phyloP scores from a whole-genome alignment of 2,113 vertebrate species.

The Trematocara marginatum region DNA sequence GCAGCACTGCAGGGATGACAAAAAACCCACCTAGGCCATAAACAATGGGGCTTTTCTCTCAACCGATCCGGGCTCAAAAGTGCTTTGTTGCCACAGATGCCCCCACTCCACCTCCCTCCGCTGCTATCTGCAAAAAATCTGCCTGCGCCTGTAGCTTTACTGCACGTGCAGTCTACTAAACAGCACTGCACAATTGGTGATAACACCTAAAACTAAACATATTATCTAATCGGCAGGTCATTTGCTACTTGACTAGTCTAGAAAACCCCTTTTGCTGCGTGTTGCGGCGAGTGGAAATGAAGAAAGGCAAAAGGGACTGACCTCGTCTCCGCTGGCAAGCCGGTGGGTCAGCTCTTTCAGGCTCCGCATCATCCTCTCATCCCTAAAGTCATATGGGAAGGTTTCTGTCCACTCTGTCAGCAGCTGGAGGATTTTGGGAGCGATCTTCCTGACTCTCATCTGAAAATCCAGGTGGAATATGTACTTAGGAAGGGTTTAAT shows the following conservation, averaged over 20 bases:
- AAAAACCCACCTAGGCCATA: background rate
- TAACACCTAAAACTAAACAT: background rate
- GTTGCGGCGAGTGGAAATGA: background rate
- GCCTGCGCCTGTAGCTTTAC: conserved; percentile 1
- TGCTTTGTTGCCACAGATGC: conserved; percentile 19
- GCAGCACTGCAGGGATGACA: conserved; percentile 4
- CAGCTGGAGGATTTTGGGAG: conserved; percentile 87
- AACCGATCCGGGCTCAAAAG: conserved; percentile 8
- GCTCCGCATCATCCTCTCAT: conserved; percentile 90
- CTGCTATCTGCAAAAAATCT: conserved; percentile 25
- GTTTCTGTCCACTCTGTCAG: conserved; percentile 92
- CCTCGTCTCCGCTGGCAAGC: conserved; percentile 83
- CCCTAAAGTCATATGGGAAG: conserved; percentile 90
- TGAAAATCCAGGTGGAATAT: conserved; percentile 29
- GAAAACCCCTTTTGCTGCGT: background rate
- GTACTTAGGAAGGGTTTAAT: background rate
- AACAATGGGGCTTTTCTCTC: conserved; percentile 52
- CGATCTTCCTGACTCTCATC: conserved; percentile 79
- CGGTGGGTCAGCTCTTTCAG: conserved; percentile 85
- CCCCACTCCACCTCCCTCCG: background rate
- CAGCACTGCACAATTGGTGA: background rate
- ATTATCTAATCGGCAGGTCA: background rate
- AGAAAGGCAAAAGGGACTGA: conserved; percentile 47
- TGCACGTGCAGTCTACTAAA: background rate
- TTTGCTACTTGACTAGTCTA: background rate